Percentiles rank a stretch among this genome's conserved stretches.
Conservation (phyloP, 2,113 vertebrate genomes). For the Plotosus lineatus region DNA sequence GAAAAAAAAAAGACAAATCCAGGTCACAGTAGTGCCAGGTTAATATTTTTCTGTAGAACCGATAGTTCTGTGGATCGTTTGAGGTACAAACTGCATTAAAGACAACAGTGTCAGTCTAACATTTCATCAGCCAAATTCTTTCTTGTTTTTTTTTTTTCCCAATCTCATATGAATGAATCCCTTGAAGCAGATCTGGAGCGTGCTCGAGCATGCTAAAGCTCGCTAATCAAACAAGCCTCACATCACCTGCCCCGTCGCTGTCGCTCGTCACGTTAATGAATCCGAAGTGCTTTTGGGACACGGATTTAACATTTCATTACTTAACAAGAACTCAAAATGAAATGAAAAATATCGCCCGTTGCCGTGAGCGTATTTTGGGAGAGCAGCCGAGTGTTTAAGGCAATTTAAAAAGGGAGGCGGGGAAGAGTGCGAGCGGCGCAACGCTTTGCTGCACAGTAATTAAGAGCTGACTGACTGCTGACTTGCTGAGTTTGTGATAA, state of each 20-base stretch:
- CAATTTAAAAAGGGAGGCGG: constrained; percentile 56
- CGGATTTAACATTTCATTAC: constrained; percentile 45
- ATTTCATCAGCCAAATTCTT: not conserved
- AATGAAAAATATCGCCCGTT: constrained; percentile 21
- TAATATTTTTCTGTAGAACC: not conserved
- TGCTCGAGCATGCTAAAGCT: constrained; percentile 24
- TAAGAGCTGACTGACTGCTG: constrained; percentile 70
- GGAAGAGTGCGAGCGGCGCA: constrained; percentile 55
- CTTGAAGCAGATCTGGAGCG: constrained; percentile 31
- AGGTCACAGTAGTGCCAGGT: not conserved
- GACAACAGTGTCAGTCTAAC: not conserved
- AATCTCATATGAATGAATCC: constrained; percentile 12
- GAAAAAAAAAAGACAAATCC: not conserved
- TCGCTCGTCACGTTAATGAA: constrained; percentile 37
- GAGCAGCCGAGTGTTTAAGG: constrained; percentile 58
- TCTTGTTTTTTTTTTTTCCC: not conserved
- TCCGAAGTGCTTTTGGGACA: constrained; percentile 33
- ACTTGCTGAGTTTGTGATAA: constrained; percentile 75
- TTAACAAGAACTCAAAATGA: constrained; percentile 38
- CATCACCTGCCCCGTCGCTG: constrained; percentile 11
- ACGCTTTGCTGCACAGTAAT: constrained; percentile 67
- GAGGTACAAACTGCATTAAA: not conserved
- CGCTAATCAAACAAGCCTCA: constrained; percentile 37
- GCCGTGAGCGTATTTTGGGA: constrained; percentile 46
- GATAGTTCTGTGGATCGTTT: not conserved